Evolutionary conservation across 2,113 vertebrate species (phyloP), one percentile per base, ranked within the genome.

Genomic region (Alouatta palliata): DNA sequence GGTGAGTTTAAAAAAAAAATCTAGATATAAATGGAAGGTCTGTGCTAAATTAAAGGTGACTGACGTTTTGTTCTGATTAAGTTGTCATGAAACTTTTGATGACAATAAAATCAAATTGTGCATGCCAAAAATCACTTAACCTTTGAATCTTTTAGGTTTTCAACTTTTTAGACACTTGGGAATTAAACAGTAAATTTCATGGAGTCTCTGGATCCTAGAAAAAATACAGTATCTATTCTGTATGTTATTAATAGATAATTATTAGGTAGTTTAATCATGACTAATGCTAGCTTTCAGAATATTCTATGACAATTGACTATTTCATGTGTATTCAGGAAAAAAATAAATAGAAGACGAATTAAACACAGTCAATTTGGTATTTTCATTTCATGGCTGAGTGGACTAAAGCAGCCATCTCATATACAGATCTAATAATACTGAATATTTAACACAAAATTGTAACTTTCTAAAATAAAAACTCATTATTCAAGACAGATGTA

Each of bases 251-350:
- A 47, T 13, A 82, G 68, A 68, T 13, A 47, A 21, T 77, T 95
- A 79, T 96, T 77, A 97, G 56, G 52, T 87, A 95, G 95, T 84
- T 87, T 77, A 95, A 88, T 87, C 64, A 93, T 0, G 6, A 80
- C 35, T 56, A 79, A 30, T 45, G 32, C 45, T 76, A 84, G 61
- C 17, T 97, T 80, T 93, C 73, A 96, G 30, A 93, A 3, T 58
- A 91, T 80, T 52, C 87, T 64, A 75, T 30, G 56, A 43, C 43
- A 90, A 81, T 0, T 86, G 95, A 87, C 52, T 61, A 58, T 47
- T 93, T 91, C 88, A 93, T 80, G 17, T 94, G 87, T 93, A 95
- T 93, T 97, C 84, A 91, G 70, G 76, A 87, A 83, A 76, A 97
- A 84, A 94, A 77, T 8, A 84, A 94, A 77, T 8, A 66, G 56